Evolutionary conservation across 1,140 invertebrate genomes (phyloP), one percentile per base, ranked within the genome.

Genomic region (Lithobius niger): DNA sequence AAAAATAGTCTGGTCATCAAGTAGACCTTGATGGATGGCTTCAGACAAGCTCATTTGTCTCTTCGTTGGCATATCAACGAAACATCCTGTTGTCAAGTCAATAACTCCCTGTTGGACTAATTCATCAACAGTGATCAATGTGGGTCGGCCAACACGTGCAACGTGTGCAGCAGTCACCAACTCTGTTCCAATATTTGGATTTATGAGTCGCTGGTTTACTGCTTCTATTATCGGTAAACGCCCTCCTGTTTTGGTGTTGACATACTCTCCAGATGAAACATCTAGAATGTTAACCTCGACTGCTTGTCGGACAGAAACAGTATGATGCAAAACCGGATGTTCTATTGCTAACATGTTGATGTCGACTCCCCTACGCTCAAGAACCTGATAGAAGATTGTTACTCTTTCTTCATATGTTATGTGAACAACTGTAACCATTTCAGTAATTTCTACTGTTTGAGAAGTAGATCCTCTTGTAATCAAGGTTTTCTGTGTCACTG

Each of bases 201-300:
- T 19, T 26, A 50, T 26, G n/a, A 26, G 27, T 10, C 4, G 25
- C 21, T 50, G 22, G 19, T 50, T 27, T 10, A 50, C 25, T 6
- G 48, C 48, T 25, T 50, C 48, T 4, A 24, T 19, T 13, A 50
- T 10, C 27, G 48, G 10, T 4, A 50, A 15, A 26, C 27, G 25
- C 21, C 27, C 21, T 15, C 27, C 48, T 16, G 48, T 50, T 26
- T 27, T 50, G 13, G 24, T 25, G 27, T 50, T 27, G 4, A 50
- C 48, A 50, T 27, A 50, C 24, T 50, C 48, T 50, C 48, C 48
- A 27, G 48, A 26, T 25, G 24, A 24, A 6, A 50, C 24, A 50
- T 50, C 48, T 27, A 50, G n/a, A 15, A 50, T 50, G 22, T 26
- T 10, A 4, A 27, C 25, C 27, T 27, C 48, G 10, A 50, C 27